Evolutionary conservation across 2,113 vertebrate species (phyloP).

Genomic region (Echinops telfairi): DNA sequence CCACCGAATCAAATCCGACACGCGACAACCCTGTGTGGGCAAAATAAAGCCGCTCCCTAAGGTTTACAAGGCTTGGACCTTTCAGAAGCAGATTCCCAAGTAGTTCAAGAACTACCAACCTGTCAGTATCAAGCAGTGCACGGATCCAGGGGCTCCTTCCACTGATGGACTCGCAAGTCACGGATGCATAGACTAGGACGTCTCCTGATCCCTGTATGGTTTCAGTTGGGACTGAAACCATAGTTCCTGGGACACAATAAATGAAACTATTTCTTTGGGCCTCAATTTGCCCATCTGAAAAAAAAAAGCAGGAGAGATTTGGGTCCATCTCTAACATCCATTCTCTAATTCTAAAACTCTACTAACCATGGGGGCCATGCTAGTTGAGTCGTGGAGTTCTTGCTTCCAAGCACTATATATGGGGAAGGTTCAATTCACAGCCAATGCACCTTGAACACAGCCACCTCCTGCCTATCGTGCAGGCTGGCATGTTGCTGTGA

Average conservation of each 20-base stretch:
- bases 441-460: neutral
- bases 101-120: neutral
- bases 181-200: neutral
- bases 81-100: neutral
- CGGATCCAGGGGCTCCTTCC: neutral
- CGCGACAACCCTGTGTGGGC: neutral
- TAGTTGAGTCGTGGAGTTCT: neutral
- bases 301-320: neutral
- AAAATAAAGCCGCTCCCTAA: neutral
- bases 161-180: neutral
- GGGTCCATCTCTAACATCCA: neutral
- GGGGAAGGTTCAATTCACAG: neutral
- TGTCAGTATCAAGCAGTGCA: neutral
- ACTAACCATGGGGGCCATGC: neutral
- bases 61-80: neutral
- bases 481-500: neutral
- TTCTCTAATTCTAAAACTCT: neutral
- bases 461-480: neutral
- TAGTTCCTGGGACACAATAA: neutral
- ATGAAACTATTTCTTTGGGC: neutral
- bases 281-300: neutral
- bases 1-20: neutral
- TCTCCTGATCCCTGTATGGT: neutral
- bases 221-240: rapidly evolving
- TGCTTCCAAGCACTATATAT: neutral